Base-by-base conservation (phyloP, 2,797 vertebrate genomes). In the Acanthiza pusilla region DNA sequence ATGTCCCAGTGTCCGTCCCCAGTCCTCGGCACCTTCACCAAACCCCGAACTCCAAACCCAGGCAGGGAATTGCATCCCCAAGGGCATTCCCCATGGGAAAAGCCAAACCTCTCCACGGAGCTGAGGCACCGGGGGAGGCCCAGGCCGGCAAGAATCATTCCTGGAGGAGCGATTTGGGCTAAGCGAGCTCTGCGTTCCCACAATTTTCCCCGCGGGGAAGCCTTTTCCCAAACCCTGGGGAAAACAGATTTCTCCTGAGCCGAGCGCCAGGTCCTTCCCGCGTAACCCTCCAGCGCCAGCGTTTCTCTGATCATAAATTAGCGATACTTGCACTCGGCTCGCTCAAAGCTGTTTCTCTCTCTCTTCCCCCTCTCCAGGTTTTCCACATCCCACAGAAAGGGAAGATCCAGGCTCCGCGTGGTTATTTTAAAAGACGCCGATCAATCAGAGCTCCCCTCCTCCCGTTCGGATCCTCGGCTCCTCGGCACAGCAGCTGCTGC, bases 291-390 rank as follows among this genome's bases (percentile, higher is more conserved):
- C 50, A 50, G 16, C 81, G 76, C 89, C 74, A 17, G n/a, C 74
- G 4, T 32, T 94, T 92, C 94, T 95, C 95, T 87, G 93, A 93
- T 95, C 95, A 93, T 95, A 96, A 95, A 96, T 96, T 92, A 95
- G 88, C 91, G 42, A 73, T 51, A 70, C 80, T 74, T 6, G 61
- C 91, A 21, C 85, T 76, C 27, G 16, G 20, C 93, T 86, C 75
- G 29, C 89, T 93, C 85, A 26, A 61, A 93, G 94, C 93, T 91
- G 67, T 68, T 94, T 83, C 81, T 48, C 14, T 48, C 47, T 48
- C 47, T 93, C 66, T 80, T 88, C 94, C 87, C 88, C 82, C 79
- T 88, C 90, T 79, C 71, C 92, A 94, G 93, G 74, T 93, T 96
- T 96, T 76, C 93, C 92, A 79, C 95, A 71, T 89, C 91, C 94